Evolutionary conservation across 2,113 vertebrate species (phyloP).

Genomic region (Polyodon spathula): DNA sequence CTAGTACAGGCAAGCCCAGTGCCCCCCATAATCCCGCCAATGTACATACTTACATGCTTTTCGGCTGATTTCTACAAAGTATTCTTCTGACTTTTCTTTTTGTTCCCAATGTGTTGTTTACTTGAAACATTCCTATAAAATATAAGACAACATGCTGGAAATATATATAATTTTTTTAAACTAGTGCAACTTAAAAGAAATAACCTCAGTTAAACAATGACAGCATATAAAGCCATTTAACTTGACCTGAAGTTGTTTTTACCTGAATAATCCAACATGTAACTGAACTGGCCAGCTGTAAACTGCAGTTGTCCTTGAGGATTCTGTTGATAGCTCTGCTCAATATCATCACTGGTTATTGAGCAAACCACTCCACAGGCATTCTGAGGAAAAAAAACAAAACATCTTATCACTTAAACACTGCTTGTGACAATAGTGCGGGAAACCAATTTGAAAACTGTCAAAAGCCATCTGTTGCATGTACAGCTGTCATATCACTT

Average conservation of each 20-base stretch:
- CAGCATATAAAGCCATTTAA: background rate
- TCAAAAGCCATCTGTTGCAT: no score
- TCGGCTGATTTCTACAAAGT: background rate
- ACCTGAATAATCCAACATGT: slow-evolving; percentile 13
- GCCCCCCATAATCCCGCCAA: no score
- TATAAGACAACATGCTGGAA: background rate
- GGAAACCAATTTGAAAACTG: no score
- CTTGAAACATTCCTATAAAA: background rate
- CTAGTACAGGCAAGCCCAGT: no score
- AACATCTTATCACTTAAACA: no score
- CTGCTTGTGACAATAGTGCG: no score
- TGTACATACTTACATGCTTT: background rate
- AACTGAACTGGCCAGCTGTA: background rate
- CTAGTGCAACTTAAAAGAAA: no score
- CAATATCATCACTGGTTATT: slow-evolving; percentile 10
- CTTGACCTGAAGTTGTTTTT: slow-evolving; percentile 26
- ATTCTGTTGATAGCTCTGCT: slow-evolving; percentile 10
- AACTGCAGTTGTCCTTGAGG: slow-evolving; percentile 13
- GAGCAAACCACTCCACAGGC: background rate
- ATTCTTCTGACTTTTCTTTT: background rate
- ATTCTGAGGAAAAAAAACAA: background rate
- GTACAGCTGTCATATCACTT: no score
- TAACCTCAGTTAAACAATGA: no score
- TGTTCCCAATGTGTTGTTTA: background rate
- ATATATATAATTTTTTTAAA: background rate